phyloP scores from a whole-genome alignment of 2,797 vertebrate species.

The Myotis daubentonii region DNA sequence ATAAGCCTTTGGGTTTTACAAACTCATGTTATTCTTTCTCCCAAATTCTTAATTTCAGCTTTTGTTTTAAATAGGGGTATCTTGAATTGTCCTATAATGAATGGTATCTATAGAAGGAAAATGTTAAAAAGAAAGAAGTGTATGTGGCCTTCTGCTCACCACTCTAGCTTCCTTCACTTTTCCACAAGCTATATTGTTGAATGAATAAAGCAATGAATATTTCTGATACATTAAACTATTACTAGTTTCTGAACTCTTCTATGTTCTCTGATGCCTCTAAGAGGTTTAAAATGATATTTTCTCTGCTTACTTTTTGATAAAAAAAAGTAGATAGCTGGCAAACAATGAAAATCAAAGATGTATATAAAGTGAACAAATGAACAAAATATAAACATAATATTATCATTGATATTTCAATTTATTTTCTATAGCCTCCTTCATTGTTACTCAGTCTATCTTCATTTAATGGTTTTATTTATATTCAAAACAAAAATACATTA shows the following conservation, averaged over 20 bases:
- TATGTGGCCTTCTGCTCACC: not conserved
- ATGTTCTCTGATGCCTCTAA: not conserved
- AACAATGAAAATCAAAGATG: not conserved
- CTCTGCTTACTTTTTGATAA: not conserved
- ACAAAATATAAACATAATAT: not conserved
- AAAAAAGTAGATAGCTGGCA: not conserved
- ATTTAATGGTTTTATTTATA: conserved; percentile 6
- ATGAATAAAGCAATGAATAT: not conserved
- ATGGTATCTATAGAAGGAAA: not conserved
- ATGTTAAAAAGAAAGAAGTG: not conserved
- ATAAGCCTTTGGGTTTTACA: not conserved
- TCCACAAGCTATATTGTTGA: not conserved
- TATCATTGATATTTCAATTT: not conserved
- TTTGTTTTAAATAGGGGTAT: not conserved
- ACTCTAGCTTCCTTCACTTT: not conserved
- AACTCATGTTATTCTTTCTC: not conserved
- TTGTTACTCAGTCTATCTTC: not conserved
- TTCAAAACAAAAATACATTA: not conserved
- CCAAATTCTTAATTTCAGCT: not conserved
- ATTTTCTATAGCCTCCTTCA: not conserved
- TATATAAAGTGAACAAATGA: not conserved
- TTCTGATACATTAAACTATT: not conserved
- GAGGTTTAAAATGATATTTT: not conserved
- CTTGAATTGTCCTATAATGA: not conserved
- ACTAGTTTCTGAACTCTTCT: not conserved